These are phyloP conservation scores for Sarotherodon lohbergeri DNA, from an alignment of 2,113 vertebrate species.

Conservation along the genomic window DNA sequence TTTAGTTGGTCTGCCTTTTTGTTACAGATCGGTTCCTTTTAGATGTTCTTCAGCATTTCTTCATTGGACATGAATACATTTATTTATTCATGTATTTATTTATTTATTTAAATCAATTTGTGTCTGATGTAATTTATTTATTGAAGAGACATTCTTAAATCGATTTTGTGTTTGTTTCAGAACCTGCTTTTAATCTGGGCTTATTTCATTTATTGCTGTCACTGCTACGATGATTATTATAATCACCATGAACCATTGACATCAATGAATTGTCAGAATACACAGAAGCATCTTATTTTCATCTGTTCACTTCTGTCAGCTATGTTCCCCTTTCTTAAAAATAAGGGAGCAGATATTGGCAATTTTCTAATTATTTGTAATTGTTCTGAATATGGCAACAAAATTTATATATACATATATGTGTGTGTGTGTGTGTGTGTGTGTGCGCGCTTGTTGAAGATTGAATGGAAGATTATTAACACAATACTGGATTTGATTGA, in stretches of 20 bases:
- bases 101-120: constrained; percentile 38
- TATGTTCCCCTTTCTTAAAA: neutral
- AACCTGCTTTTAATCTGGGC: constrained; percentile 11
- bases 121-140: constrained; percentile 49
- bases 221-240: neutral
- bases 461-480: constrained; percentile 24
- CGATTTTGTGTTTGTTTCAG: neutral
- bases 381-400: constrained; percentile 19
- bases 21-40: neutral
- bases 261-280: neutral
- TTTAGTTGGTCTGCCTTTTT: constrained; percentile 17
- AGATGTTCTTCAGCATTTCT: constrained; percentile 14
- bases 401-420: neutral
- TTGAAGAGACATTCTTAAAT: constrained; percentile 12
- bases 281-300: neutral
- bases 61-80: constrained; percentile 54
- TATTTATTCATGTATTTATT: constrained; percentile 57
- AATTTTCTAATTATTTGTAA: constrained; percentile 1
- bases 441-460: neutral
- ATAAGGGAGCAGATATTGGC: neutral
- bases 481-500: neutral
- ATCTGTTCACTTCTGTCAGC: neutral
- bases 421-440: fast-evolving
- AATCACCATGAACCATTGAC: neutral
- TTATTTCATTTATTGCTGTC: neutral